Conservation (phyloP, 2,888 invertebrate genomes). For the Strigamia transsilvanica region DNA sequence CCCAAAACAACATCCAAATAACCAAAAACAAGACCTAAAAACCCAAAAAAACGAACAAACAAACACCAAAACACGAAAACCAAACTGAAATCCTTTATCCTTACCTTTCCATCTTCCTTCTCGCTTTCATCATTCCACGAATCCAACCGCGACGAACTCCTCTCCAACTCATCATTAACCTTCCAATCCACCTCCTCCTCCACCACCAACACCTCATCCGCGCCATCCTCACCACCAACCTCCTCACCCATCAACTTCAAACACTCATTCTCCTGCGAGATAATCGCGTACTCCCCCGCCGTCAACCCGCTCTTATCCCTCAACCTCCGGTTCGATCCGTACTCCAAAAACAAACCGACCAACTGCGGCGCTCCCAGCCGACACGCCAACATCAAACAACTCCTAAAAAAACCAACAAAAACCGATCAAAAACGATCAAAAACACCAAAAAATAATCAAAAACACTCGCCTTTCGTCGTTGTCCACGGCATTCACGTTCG, state of each 20-base stretch:
- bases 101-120: conserved; percentile 1
- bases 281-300: background rate
- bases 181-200: background rate
- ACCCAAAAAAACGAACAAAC: background rate
- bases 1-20: too few relatives aligned
- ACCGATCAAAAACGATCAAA: background rate
- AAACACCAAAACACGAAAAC: too few relatives aligned
- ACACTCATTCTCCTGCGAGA: conserved; percentile 16
- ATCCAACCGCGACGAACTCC: conserved; percentile 10
- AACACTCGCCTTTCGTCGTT: background rate
- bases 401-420: background rate
- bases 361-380: background rate
- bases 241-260: conserved; percentile 6
- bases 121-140: conserved; percentile 51
- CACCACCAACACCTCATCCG: background rate
- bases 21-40: too few relatives aligned
- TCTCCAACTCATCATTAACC: background rate
- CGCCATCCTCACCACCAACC: background rate
- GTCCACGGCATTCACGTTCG: conserved; percentile 36
- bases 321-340: background rate
- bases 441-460: background rate
- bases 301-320: conserved; percentile 40
- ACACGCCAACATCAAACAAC: conserved; percentile 44
- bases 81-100: too few relatives aligned
- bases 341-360: conserved; percentile 14